Conservation (phyloP, 2,888 invertebrate genomes). For the Folsomia candida region DNA sequence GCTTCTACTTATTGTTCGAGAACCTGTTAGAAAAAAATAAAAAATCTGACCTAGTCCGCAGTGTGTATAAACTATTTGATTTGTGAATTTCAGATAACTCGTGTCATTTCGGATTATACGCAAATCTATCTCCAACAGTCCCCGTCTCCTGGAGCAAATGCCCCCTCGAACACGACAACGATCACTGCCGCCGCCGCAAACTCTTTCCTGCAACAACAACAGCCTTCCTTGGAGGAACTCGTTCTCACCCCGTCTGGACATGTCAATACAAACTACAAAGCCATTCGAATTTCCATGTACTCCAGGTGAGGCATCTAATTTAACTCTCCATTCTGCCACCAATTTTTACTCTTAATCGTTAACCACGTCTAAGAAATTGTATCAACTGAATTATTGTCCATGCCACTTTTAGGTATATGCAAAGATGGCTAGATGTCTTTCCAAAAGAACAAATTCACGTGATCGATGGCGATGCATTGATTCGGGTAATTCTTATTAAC, state of each 20-base stretch:
- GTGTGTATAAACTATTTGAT: too few relatives aligned
- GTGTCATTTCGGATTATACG: slow-evolving; percentile 95
- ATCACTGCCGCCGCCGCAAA: not conserved
- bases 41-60: too few relatives aligned
- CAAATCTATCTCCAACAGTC: slow-evolving; percentile 63
- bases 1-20: slow-evolving; percentile 85
- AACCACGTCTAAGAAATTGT: too few relatives aligned
- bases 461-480: slow-evolving; percentile 64
- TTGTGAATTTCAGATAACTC: too few relatives aligned
- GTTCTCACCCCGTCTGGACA: slow-evolving; percentile 76
- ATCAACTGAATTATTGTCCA: too few relatives aligned
- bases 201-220: not conserved
- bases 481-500: too few relatives aligned
- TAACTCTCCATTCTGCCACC: too few relatives aligned
- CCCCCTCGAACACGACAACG: slow-evolving; percentile 48
- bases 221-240: slow-evolving; percentile 66
- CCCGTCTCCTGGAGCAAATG: not conserved
- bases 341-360: too few relatives aligned
- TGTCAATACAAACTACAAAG: slow-evolving; percentile 78
- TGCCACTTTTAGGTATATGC: too few relatives aligned
- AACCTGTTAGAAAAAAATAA: too few relatives aligned
- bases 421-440: slow-evolving; percentile 89
- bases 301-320: too few relatives aligned
- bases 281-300: slow-evolving; percentile 84
- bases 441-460: slow-evolving; percentile 86